These are phyloP conservation scores for Nyctereutes procyonoides DNA, from an alignment of 2,113 vertebrate species.

Conservation along the genomic window DNA sequence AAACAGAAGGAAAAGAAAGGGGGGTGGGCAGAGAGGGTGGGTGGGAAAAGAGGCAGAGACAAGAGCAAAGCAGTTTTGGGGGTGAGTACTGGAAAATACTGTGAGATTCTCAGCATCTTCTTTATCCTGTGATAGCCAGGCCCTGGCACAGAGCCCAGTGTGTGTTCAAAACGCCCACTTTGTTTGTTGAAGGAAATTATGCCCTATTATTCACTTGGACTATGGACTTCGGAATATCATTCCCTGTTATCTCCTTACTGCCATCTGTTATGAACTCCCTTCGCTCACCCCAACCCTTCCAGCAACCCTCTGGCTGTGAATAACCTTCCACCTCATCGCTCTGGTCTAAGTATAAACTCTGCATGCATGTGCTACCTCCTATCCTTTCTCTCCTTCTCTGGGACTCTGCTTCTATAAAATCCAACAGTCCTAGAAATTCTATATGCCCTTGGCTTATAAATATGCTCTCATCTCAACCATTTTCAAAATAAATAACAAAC, in stretches of 20 bases:
- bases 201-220: background rate
- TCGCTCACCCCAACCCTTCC: background rate
- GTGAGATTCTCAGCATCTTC: background rate
- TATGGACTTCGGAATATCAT: background rate
- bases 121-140: background rate
- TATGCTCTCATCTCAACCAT: background rate
- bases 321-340: background rate
- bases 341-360: background rate
- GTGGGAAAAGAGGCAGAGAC: background rate
- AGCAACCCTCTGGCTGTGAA: background rate
- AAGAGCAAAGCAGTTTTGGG: background rate
- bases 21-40: too few relatives aligned
- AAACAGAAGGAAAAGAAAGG: background rate
- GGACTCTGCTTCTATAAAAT: conserved; percentile 17
- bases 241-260: background rate
- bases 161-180: background rate
- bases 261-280: background rate
- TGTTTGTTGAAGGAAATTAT: conserved; percentile 40
- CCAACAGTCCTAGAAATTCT: background rate
- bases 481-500: conserved; percentile 29
- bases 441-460: background rate
- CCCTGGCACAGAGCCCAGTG: background rate
- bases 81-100: background rate
- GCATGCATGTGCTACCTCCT: rapidly evolving
- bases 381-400: background rate